Evolutionary conservation across 2,888 invertebrate genomes (phyloP), one percentile per base, ranked within the genome.

Genomic region (Plagiodera versicolora): DNA sequence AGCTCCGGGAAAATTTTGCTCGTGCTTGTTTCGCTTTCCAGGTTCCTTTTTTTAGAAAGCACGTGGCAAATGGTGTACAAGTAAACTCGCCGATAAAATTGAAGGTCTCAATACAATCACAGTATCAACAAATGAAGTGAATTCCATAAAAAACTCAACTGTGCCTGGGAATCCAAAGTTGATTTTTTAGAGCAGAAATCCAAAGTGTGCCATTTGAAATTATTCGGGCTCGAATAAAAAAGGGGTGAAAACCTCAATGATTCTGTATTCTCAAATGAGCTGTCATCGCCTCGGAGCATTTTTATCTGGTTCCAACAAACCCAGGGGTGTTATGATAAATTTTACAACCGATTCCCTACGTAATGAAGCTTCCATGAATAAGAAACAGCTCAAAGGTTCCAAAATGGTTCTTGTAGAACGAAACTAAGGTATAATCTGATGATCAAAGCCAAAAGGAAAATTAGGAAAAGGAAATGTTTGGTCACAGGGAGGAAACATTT

Each of bases 271-370:
- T n/a, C n/a, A n/a, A 28, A 28, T 8, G 8, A 28, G 28, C 28
- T 28, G 28, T 28, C 28, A 28, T 28, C 28, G 28, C 28, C 46
- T 46, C 4, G 46, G 46, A 14, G 46, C 46, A 14, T n/a, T 46
- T 46, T 17, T 16, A 46, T 46, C 46, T 46, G 46, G 46, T 46
- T 46, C 46, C 46, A 46, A 16, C 16, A 46, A 46, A 46, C 46
- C 46, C 17, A 46, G 46, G 17, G 46, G 46, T 46, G 46, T 46
- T 1, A 46, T 46, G 14, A 46, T 46, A 46, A 10, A 46, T 46
- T 46, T 46, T 46, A 9, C n/a, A 46, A 46, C 46, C 46, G 46
- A 46, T 46, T 46, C 14, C 28, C 28, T 28, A 28, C 28, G 28
- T 28, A 28, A 28, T 28, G 8, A 28, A 28, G 28, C 28, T 6